These are phyloP conservation scores for Thelaira solivaga DNA, from an alignment of 2,888 invertebrate species.

Conservation along the genomic window DNA sequence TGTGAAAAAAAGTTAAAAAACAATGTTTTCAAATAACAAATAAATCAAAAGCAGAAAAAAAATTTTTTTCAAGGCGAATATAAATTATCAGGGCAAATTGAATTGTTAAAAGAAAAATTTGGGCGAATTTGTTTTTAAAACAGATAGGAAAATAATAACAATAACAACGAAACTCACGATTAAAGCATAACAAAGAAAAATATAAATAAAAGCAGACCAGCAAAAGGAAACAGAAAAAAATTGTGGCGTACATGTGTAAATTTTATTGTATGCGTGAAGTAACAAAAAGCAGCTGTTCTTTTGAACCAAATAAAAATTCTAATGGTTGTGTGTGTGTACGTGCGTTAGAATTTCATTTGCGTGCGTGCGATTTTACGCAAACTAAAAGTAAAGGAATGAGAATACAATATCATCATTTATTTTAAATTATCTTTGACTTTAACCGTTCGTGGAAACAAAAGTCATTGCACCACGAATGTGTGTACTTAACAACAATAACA, in stretches of 20 bases:
- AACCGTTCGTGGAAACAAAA: slow-evolving; percentile 15
- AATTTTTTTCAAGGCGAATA: slow-evolving; percentile 46
- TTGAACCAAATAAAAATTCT: slow-evolving; percentile 1
- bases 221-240: slow-evolving; percentile 42
- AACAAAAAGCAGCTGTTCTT: slow-evolving; percentile 50
- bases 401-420: not conserved
- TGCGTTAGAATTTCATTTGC: not conserved
- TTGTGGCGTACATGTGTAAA: slow-evolving; percentile 2
- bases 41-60: slow-evolving; percentile 41
- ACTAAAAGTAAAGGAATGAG: slow-evolving; percentile 13
- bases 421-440: slow-evolving; percentile 2
- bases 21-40: slow-evolving; percentile 10
- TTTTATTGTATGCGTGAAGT: not conserved
- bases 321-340: not conserved
- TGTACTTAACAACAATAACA: slow-evolving; percentile 27
- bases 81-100: slow-evolving; percentile 46
- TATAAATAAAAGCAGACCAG: slow-evolving; percentile 51
- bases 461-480: slow-evolving; percentile 34
- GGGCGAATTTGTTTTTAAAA: slow-evolving; percentile 47
- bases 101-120: slow-evolving; percentile 6
- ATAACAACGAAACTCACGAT: slow-evolving; percentile 50
- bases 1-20: slow-evolving; percentile 25
- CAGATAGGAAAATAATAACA: slow-evolving; percentile 60
- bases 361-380: slow-evolving; percentile 21
- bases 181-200: slow-evolving; percentile 45